Evolutionary conservation across 2,113 vertebrate species (phyloP).

Genomic region (Solenodon paradoxus): DNA sequence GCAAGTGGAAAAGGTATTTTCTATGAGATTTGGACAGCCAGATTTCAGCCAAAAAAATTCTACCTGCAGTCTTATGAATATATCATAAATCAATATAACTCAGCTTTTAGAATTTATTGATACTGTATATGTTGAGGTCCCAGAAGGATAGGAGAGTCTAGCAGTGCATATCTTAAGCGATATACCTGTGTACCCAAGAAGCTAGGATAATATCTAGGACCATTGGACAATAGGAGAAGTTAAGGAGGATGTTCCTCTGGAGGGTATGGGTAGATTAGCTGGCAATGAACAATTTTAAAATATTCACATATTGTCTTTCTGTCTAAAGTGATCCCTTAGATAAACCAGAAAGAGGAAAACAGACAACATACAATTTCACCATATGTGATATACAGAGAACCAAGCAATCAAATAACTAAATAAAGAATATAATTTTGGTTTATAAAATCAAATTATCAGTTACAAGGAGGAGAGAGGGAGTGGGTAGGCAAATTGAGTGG

Average conservation of each 20-base stretch:
- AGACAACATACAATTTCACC: no score
- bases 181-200: neutral
- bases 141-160: neutral
- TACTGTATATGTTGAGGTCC: neutral
- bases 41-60: constrained; percentile 21
- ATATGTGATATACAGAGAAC: no score
- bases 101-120: neutral
- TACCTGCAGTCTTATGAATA: constrained; percentile 4
- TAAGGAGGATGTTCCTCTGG: neutral
- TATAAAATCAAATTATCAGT: no score
- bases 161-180: neutral
- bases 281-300: neutral
- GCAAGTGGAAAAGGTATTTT: constrained; percentile 28
- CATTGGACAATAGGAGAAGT: neutral
- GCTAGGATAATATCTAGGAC: neutral
- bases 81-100: constrained; percentile 29
- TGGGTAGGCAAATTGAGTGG: no score
- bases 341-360: no score
- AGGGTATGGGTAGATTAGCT: neutral
- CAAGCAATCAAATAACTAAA: no score
- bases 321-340: neutral
- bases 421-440: no score
- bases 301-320: neutral
- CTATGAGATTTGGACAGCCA: constrained; percentile 21
- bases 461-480: no score